Base-by-base conservation (phyloP, 2,113 vertebrate genomes). In the Pelmatolapia mariae region DNA sequence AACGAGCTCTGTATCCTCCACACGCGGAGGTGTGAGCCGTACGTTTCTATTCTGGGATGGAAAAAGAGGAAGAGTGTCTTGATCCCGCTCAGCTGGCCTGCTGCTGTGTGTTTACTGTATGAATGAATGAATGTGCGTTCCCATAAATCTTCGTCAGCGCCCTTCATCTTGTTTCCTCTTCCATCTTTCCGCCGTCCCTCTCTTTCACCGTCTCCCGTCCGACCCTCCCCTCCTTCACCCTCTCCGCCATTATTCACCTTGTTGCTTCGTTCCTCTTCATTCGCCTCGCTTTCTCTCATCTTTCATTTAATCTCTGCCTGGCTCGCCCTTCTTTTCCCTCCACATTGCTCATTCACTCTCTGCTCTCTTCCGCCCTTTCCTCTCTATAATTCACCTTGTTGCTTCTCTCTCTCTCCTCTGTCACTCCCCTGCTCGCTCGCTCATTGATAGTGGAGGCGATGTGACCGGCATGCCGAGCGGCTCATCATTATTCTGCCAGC, bases 401-500 rank as follows among this genome's bases (percentile, higher is more conserved):
- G 79, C 59, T 36, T 82, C 80, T 66, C 87, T 33, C 86, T 40
- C 63, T 84, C 84, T 56, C 31, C 68, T 81, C 57, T 40, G 57
- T 82, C 80, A 50, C 73, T 83, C 63, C 24, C 22, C 66, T 81
- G 47, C 83, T 85, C 57, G 24, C 91, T 93, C 92, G 76, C 86
- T 92, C 93, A 95, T 94, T 94, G 91, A 94, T 93, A 88, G 94
- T 90, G 87, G 84, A 90, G 88, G 61, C 8, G 89, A 90, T 92
- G 95, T 94, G 95, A 94, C 83, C 82, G 15, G 95, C 91, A 94
- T 96, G 90, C 90, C 76, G 90, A 96, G 91, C 33, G 22, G 52
- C 95, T 95, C 61, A 95, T 96, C 92, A 80, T 93, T 91, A 95
- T 96, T 95, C 94, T 83, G 88, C 63, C 26, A 56, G 93, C 84